Conservation (phyloP, 2,113 vertebrate species). For the Pollachius pollachius region DNA sequence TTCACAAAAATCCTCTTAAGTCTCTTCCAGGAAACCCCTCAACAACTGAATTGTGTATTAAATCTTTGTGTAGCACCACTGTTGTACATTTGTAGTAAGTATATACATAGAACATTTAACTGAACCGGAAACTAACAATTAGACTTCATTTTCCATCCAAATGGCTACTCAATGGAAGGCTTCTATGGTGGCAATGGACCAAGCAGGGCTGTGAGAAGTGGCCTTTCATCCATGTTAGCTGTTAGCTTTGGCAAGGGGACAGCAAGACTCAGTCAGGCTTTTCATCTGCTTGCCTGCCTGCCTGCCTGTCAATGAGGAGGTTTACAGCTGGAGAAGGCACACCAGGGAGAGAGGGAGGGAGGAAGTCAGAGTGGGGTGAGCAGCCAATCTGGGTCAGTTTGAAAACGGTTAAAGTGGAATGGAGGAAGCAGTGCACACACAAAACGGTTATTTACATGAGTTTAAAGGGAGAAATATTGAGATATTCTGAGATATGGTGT, state of each 20-base stretch:
- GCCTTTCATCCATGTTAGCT: slow-evolving; percentile 56
- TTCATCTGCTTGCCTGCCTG: slow-evolving; percentile 14
- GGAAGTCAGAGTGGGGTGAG: background rate
- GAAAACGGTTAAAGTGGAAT: too few species aligned
- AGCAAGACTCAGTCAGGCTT: slow-evolving; percentile 34
- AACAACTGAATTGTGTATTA: too few species aligned
- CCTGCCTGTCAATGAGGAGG: slow-evolving; percentile 35
- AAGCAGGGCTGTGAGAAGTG: slow-evolving; percentile 53
- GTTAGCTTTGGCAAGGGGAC: slow-evolving; percentile 62
- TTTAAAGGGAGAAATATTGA: too few species aligned
- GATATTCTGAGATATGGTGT: too few species aligned
- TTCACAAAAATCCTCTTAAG: too few species aligned
- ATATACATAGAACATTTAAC: background rate
- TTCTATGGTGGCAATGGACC: background rate
- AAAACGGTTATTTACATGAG: too few species aligned
- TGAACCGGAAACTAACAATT: too few species aligned
- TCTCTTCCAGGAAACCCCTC: too few species aligned
- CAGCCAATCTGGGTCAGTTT: too few species aligned
- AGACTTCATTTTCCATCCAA: slow-evolving; percentile 33
- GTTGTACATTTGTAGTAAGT: background rate
- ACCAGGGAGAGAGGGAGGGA: background rate
- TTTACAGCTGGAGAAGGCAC: slow-evolving; percentile 20
- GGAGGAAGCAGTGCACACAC: too few species aligned
- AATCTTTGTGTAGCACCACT: too few species aligned
- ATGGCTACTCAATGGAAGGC: slow-evolving; percentile 40